These are phyloP conservation scores for Epistrophe grossulariae DNA, from an alignment of 2,888 invertebrate species.

Conservation along the genomic window DNA sequence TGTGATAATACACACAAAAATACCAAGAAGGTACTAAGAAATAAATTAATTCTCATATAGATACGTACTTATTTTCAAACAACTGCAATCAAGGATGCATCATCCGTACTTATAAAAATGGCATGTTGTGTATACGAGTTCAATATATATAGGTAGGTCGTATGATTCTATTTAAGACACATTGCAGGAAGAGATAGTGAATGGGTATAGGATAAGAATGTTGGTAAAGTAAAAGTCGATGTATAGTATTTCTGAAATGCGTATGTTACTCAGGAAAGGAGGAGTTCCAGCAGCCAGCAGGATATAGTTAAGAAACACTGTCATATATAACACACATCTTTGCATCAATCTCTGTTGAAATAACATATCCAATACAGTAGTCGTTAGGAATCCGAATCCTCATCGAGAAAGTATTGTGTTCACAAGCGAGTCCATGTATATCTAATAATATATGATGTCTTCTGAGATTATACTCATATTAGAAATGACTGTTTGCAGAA, in stretches of 20 bases:
- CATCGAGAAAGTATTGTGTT: neutral
- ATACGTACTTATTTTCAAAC: neutral
- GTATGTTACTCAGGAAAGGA: conserved; percentile 25
- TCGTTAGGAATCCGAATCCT: neutral
- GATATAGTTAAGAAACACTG: conserved; percentile 37
- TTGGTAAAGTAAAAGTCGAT: conserved; percentile 7
- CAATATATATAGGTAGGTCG: neutral
- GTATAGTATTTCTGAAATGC: conserved; percentile 18
- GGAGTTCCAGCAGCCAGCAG: conserved; percentile 16
- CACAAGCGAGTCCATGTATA: neutral
- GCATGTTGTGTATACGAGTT: neutral
- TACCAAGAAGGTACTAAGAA: conserved; percentile 19
- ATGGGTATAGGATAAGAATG: neutral
- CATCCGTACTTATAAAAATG: neutral
- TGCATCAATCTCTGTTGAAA: conserved; percentile 57
- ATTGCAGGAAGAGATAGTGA: neutral
- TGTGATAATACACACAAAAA: conserved; percentile 11
- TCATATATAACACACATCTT: conserved; percentile 35
- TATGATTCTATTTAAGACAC: neutral
- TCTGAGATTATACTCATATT: conserved; percentile 26
- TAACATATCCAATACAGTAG: conserved; percentile 30
- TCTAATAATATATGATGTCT: conserved; percentile 8
- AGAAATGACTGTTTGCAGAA: conserved; percentile 63
- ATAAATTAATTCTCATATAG: conserved; percentile 54
- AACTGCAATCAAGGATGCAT: conserved; percentile 1